Evolutionary conservation across 2,888 invertebrate species (phyloP).

Genomic region (Sialis fuliginosa): DNA sequence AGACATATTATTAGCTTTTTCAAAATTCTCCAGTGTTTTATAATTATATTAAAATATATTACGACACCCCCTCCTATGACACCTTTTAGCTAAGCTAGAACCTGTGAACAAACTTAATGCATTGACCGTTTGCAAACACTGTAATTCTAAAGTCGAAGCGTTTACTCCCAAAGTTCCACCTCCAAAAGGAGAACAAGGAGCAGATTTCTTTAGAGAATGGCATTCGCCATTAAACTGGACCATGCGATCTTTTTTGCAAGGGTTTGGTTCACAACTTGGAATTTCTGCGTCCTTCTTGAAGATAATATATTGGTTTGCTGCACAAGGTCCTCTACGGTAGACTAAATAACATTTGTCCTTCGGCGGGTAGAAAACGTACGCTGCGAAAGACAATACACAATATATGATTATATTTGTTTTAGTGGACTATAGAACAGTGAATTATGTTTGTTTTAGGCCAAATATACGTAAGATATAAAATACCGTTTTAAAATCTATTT

Average conservation of each 20-base stretch:
- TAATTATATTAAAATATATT: too few relatives aligned
- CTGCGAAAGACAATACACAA: slow-evolving; percentile 20
- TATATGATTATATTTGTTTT: too few relatives aligned
- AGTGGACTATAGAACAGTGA: background rate
- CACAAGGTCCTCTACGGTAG: slow-evolving; percentile 46
- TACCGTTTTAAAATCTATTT: too few relatives aligned
- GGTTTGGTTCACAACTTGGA: slow-evolving; percentile 42
- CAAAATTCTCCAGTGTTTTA: too few relatives aligned
- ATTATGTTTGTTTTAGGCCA: background rate
- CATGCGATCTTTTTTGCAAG: slow-evolving; percentile 34
- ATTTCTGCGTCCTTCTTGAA: slow-evolving; percentile 30
- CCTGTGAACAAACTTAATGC: background rate
- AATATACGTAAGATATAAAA: background rate
- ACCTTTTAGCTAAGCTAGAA: background rate
- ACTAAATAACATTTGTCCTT: slow-evolving; percentile 42
- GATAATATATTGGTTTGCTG: slow-evolving; percentile 31
- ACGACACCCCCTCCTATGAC: background rate
- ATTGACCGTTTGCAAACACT: background rate
- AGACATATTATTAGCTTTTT: too few relatives aligned
- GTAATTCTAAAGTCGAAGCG: slow-evolving; percentile 33
- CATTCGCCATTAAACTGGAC: slow-evolving; percentile 31
- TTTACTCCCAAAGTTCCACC: slow-evolving; percentile 38
- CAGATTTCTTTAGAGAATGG: slow-evolving; percentile 22
- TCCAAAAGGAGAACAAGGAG: slow-evolving; percentile 21
- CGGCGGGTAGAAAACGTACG: slow-evolving; percentile 39